Conservation (phyloP, 2,888 invertebrate genomes). For the Junonia oenone region DNA sequence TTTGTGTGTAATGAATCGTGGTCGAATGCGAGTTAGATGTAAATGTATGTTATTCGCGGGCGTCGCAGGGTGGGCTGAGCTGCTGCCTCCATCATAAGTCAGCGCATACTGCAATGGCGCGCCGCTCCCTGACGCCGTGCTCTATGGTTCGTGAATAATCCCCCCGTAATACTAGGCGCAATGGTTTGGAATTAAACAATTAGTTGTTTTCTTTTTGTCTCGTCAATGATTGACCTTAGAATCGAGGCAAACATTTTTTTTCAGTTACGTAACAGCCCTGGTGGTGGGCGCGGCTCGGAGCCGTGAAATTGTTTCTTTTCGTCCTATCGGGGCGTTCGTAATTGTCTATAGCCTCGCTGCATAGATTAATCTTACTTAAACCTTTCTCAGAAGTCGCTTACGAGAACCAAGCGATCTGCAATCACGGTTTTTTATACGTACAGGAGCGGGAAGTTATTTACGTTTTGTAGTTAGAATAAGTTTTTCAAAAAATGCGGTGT, state of each 20-base stretch:
- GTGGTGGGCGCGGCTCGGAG: neutral
- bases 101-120: constrained; percentile 36
- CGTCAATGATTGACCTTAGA: constrained; percentile 56
- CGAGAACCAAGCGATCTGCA: neutral
- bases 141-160: constrained; percentile 77
- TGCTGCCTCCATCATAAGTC: constrained; percentile 36
- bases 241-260: constrained; percentile 20
- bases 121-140: constrained; percentile 59
- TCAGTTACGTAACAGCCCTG: neutral
- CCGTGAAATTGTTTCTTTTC: constrained; percentile 2
- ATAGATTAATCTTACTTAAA: constrained; percentile 1
- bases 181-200: constrained; percentile 78
- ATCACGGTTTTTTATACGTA: neutral
- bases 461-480: neutral
- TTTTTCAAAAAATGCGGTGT: too few relatives aligned
- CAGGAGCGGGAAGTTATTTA: neutral
- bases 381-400: neutral
- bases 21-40: constrained; percentile 44
- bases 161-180: constrained; percentile 72
- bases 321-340: neutral
- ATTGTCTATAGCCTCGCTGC: neutral
- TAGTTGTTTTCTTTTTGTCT: constrained; percentile 75
- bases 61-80: constrained; percentile 31
- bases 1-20: constrained; percentile 38
- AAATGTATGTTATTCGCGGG: constrained; percentile 39